Evolutionary conservation across 2,888 invertebrate genomes (phyloP), one percentile per base, ranked within the genome.

Genomic region (Drosophila ochracea): DNA sequence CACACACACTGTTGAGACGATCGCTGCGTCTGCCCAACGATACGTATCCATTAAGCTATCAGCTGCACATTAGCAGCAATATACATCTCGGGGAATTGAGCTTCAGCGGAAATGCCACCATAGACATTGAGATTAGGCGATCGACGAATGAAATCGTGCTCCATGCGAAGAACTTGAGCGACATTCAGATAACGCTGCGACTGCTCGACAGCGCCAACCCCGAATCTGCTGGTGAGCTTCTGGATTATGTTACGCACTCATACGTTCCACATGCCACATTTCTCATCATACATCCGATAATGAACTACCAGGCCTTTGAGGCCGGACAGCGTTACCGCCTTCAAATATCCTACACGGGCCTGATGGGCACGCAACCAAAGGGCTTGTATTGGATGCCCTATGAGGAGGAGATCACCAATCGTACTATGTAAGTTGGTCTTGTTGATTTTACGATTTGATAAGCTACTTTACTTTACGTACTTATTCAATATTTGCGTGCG

Each of bases 381-480:
- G 96, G 96, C 28, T 94, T 96, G 33, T 96, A 96, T 78, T 93
- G 95, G 33, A 95, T 95, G 41, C 94, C 93, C 4, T 96, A 95
- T 65, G 58, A 71, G 28, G 92, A 93, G 49, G 76, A 78, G 31
- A 37, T 76, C 16, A 93, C 82, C 41, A 87, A 89, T 73, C 58
- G 61, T 16, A 89, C 95, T n/a, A 83, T 85, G 93, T 93, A 81
- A 91, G 93, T 91, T 55, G 21, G 19, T 52, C 6, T 55, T 63
- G 47, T 60, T 60, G 30, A 68, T 53, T 61, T 75, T 68, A 53
- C 68, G 68, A 61, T 39, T 58, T 61, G 63, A 79, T 68, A 59
- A 63, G 49, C 11, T 5, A 10, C 28, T 21, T 9, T 3, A 28
- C 52, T 47, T 53, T 21, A 31, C 10, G 33, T 53, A 60, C 35